phyloP scores from a whole-genome alignment of 2,113 vertebrate species.

The Mormyrus lacerda region DNA sequence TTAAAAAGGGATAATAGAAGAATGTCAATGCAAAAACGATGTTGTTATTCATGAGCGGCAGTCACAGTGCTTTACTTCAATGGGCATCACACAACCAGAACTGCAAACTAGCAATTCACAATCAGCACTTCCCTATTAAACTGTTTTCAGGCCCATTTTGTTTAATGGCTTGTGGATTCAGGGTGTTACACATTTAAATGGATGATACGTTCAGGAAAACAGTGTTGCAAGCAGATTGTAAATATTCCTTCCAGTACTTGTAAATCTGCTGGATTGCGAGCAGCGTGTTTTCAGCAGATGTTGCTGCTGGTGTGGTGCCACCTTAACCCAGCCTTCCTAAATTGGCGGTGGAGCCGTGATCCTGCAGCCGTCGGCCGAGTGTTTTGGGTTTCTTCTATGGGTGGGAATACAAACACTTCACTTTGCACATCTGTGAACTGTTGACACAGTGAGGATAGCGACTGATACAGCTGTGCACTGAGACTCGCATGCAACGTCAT shows the following conservation, averaged over 20 bases:
- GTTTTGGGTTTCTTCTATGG: background rate
- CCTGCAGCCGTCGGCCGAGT: background rate
- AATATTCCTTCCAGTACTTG: constrained; percentile 24
- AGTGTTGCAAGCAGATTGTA: constrained; percentile 29
- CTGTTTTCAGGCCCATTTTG: background rate
- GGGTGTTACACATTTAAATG: constrained; percentile 23
- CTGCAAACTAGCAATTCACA: background rate
- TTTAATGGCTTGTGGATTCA: background rate
- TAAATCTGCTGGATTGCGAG: constrained; percentile 33
- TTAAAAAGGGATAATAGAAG: background rate
- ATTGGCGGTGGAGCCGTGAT: constrained; percentile 39
- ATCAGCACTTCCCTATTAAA: background rate
- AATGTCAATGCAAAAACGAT: background rate
- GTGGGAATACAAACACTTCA: constrained; percentile 28
- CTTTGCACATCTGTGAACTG: constrained; percentile 32
- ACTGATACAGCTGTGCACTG: background rate
- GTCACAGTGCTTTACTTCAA: background rate
- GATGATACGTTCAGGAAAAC: constrained; percentile 30
- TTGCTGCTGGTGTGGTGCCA: constrained; percentile 30
- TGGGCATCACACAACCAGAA: background rate
- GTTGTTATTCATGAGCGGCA: background rate
- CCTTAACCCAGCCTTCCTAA: constrained; percentile 25
- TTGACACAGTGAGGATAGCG: constrained; percentile 20
- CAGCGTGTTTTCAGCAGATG: constrained; percentile 21
- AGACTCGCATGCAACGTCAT: background rate